A percentile compares a stretch with the other conserved stretches of the same genome.
Conservation (phyloP, 1,140 invertebrate species). For the Trichomalopsis sarcophagae region DNA sequence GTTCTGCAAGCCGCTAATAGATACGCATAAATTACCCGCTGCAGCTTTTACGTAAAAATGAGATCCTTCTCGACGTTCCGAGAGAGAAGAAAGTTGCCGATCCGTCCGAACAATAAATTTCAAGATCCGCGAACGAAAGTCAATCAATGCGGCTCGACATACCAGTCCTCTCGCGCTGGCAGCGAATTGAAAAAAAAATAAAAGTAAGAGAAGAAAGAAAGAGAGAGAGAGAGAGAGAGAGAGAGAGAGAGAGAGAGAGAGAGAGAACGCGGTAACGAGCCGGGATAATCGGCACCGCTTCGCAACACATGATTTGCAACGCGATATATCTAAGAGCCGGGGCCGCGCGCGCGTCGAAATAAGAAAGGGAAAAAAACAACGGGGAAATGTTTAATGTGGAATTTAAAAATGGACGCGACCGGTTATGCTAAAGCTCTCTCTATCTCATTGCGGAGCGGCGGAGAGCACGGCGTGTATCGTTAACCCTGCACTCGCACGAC, state of each 20-base stretch:
- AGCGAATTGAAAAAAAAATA: not conserved
- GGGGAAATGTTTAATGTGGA: conserved; percentile 7
- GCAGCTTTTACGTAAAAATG: not conserved
- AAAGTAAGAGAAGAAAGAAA: conserved; percentile 13
- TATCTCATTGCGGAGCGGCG: not conserved
- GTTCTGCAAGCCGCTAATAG: not conserved
- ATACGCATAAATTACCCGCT: not conserved
- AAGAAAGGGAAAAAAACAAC: not conserved
- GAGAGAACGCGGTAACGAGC: not conserved
- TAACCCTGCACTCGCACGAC: conserved; percentile 2
- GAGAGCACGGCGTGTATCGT: not conserved
- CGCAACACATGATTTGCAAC: conserved; percentile 3
- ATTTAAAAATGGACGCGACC: conserved; percentile 29
- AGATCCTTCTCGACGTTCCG: not conserved
- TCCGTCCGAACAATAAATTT: not conserved
- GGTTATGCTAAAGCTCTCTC: conserved; percentile 34
- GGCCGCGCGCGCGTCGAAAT: not conserved
- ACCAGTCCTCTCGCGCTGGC: not conserved
- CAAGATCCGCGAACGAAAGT: not conserved
- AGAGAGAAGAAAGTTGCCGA: not conserved
- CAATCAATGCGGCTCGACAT: not conserved
- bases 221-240: not conserved
- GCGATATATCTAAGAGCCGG: not conserved
- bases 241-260: conserved; percentile 5
- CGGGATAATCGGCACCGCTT: not conserved